Base-by-base conservation (phyloP, 53 echinoderm and acorn worm genomes). In the Actinopyga echinites region DNA sequence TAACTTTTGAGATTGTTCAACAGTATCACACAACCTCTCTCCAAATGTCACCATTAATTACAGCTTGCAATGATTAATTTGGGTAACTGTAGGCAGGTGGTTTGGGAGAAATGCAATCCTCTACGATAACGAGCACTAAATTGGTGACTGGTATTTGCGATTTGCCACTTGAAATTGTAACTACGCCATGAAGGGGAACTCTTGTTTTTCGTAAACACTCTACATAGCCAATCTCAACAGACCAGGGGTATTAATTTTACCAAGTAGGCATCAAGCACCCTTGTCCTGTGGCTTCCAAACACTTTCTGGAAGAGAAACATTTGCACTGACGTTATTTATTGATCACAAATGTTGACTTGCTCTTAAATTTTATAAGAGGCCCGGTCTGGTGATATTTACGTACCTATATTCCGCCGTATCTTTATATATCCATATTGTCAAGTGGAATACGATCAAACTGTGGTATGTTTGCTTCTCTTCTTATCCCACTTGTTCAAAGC, bases 261-360 rank as follows among this genome's bases (percentile, higher is more conserved):
- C 71, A 38, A 71, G 71, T 26, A 71, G 71, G 71, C 25, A 71
- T 71, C 22, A 71, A 71, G 24, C 1, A 28, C 71, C 44, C 71
- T 71, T 71, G 23, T 42, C 23, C 22, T n/a, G 13, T 22, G 49
- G 71, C 42, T 71, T 44, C 25, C 71, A 71, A 71, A 71, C 71
- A 71, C 71, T 71, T 42, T 25, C 9, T 40, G 40, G 1, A 23
- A 71, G 71, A 40, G 44, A 44, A 42, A 71, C 71, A 44, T 71
- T 71, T 71, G 71, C 71, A 71, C 42, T 71, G n/a, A 23, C 71
- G 71, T 71, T 71, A 71, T 71, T 71, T 71, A 71, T 71, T 71
- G 71, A 44, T 24, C n/a, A 22, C 24, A 20, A 22, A 42, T 71
- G 71, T 71, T 71, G 71, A 71, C 71, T 71, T 71, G 44, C 71